A percentile compares a stretch with the other conserved stretches of the same genome.
Evolutionary conservation across 2,888 invertebrate genomes (phyloP).

Genomic region (Litoditis marina): DNA sequence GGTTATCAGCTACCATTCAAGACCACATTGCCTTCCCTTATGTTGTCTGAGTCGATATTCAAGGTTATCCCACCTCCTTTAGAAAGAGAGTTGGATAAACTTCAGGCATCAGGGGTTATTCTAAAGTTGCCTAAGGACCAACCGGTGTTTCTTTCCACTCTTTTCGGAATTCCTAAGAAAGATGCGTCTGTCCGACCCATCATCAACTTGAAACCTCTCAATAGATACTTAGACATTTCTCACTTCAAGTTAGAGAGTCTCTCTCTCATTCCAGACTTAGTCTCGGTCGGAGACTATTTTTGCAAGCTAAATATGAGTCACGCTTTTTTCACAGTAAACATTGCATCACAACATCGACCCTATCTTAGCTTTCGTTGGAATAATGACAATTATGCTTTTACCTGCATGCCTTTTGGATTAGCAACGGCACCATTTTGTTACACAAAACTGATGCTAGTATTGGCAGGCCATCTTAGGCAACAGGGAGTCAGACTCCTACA

Average conservation of each 20-base stretch:
- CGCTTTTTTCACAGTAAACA: slow-evolving; percentile 12
- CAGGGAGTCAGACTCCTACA: neutral
- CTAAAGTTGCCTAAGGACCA: too few relatives aligned
- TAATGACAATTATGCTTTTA: slow-evolving; percentile 12
- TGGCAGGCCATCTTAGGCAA: neutral
- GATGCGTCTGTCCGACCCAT: slow-evolving; percentile 5
- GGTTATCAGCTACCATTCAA: too few relatives aligned
- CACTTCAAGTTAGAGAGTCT: slow-evolving; percentile 16
- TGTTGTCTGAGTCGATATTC: too few relatives aligned
- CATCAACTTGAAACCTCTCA: slow-evolving; percentile 11
- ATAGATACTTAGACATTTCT: neutral
- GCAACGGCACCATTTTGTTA: slow-evolving; percentile 8
- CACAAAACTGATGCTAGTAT: neutral
- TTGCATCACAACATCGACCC: slow-evolving; percentile 10
- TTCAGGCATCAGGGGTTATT: too few relatives aligned
- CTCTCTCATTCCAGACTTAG: neutral
- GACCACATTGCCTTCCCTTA: too few relatives aligned
- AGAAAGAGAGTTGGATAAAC: too few relatives aligned
- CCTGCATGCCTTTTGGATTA: slow-evolving; percentile 14
- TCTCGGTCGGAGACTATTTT: neutral
- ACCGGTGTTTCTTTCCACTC: too few relatives aligned
- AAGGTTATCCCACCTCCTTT: too few relatives aligned
- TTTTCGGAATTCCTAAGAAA: neutral
- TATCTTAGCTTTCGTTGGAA: slow-evolving; percentile 9
- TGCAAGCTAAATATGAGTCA: slow-evolving; percentile 14